Evolutionary conservation across 2,888 invertebrate species (phyloP), one percentile per base, ranked within the genome.

Genomic region (Branchipolynoe longqiensis): DNA sequence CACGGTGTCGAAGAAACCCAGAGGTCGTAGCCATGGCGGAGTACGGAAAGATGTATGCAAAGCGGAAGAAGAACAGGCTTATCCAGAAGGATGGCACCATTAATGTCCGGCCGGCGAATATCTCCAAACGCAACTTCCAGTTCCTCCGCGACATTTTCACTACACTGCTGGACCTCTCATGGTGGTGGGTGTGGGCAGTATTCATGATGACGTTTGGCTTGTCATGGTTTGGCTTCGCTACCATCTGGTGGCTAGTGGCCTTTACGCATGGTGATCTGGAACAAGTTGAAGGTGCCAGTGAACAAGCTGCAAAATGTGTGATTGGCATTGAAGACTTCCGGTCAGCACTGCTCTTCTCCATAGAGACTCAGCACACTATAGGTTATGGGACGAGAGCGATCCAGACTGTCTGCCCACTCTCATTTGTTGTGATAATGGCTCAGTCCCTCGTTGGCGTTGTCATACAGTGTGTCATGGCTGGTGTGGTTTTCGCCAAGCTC

Each of bases 401-500:
- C 36, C 87, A 88, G 0, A 64, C 84, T 0, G 59, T 86, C 28
- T 89, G 89, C 59, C 86, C 88, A 1, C 48, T 82, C 31, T 97
- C 97, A 54, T 96, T 98, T 90, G 96, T 97, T 91, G 95, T 97
- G 73, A 96, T 98, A 95, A 97, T 97, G 93, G 94, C 97, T 88
- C 98, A 98, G 94, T 97, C 98, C 89, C 97, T 98, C 87, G 95
- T 96, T 73, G 98, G 98, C 22, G 97, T 97, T 59, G 92, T 95
- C 88, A 96, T 95, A 33, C 94, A 94, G 87, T 93, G 98, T 88
- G 96, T 97, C 92, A 87, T 93, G 59, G 97, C 97, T 41, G 96
- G 96, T 87, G 95, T 96, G 74, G 96, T 97, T 8, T 98, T 99
- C 92, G 98, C 98, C 90, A 99, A 99, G 94, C 95, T 99, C 90